Percentiles rank a stretch among this genome's conserved stretches.
Evolutionary conservation across 2,888 invertebrate species (phyloP).

Genomic region (Mamestra brassicae): DNA sequence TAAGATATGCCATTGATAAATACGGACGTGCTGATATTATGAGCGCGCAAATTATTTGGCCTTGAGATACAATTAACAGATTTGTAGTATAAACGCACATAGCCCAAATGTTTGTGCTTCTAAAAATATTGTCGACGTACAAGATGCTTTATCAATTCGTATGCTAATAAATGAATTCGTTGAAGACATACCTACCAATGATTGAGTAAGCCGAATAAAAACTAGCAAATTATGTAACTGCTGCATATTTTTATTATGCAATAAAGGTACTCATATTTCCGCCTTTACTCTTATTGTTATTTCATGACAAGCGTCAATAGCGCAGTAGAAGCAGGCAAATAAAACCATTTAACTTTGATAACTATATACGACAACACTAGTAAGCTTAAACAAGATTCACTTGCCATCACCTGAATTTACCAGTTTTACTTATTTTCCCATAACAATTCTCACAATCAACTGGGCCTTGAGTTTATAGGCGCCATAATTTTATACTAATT

Average conservation of each 20-base stretch:
- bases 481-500: constrained; percentile 12
- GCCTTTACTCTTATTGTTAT: background rate
- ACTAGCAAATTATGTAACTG: background rate
- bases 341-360: background rate
- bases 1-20: constrained; percentile 67
- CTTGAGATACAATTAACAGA: constrained; percentile 70
- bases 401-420: constrained; percentile 25
- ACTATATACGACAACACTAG: background rate
- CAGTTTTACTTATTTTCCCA: constrained; percentile 46
- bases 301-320: background rate
- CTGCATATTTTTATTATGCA: background rate
- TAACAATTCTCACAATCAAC: constrained; percentile 23
- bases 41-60: constrained; percentile 62
- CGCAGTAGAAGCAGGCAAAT: background rate
- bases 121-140: constrained; percentile 49
- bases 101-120: constrained; percentile 55
- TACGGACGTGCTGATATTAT: constrained; percentile 53
- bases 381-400: constrained; percentile 4
- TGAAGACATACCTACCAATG: constrained; percentile 44
- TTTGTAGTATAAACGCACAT: constrained; percentile 58
- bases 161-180: constrained; percentile 31
- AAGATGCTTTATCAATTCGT: constrained; percentile 36
- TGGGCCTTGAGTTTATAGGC: constrained; percentile 29
- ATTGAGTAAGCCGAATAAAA: background rate
- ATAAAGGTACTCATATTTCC: background rate